Evolutionary conservation across 37 sponge, comb jelly and placozoan species (phyloP), one percentile per base, ranked within the genome.

Genomic region (Ianthella basta): DNA sequence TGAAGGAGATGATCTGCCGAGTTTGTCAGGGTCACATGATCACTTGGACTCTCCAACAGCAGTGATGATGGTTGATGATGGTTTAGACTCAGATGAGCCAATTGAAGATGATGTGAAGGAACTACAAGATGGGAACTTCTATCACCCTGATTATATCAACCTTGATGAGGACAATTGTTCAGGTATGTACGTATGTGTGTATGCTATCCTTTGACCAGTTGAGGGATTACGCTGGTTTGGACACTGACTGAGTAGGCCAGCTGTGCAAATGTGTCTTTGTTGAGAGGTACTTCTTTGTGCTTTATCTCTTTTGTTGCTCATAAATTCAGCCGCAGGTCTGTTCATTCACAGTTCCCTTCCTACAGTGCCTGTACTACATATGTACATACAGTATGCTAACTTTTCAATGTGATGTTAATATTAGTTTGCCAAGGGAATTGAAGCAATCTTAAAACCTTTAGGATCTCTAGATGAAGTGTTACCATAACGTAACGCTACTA

Each of bases 71-170:
- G 78, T 24, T 2, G 78, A 75, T 41, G 78, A 50, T 14, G 78
- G 37, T 30, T 6, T 75, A 36, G 78, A 75, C 25, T 14, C 25
- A 16, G 78, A 75, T 25, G 78, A 75, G 54, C 78, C 41, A 24
- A 75, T 75, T 24, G 78, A 50, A 75, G 78, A 75, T 75, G 78
- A 75, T 36, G 78, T 75, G 14, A 36, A 36, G 21, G 44, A 50
- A 25, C 54, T 50, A 24, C 54, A 75, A 25, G 78, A 75, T 41
- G 78, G 78, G 54, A 75, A 75, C 25, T 75, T 25, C 25, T 75
- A 75, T 41, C 78, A 75, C 40, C 78, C 78, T 24, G 78, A 75
- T 75, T 75, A 39, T 41, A 50, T 75, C 54, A 75, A 75, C 25
- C 53, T 75, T 18, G 78, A 75, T 41, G 78, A 50, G 1, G 78